Conservation (phyloP, 1,140 invertebrate genomes). For the Platorchestia sp. region DNA sequence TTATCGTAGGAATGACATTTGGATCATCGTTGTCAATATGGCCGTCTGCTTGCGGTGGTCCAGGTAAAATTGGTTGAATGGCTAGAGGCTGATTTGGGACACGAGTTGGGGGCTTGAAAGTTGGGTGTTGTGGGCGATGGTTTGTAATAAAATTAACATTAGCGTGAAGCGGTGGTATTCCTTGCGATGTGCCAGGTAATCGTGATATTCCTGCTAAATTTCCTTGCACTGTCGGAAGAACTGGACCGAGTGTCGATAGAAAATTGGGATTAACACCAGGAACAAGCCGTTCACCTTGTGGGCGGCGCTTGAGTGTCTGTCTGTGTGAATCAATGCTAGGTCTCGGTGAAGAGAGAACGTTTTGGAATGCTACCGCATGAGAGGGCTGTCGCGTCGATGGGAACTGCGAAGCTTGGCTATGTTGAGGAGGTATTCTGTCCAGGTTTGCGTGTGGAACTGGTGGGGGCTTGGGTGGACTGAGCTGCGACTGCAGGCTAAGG, state of each 20-base stretch:
- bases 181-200: not conserved
- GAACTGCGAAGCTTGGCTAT: not conserved
- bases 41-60: not conserved
- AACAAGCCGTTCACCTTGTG: not conserved
- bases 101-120: not conserved
- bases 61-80: not conserved
- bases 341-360: not conserved
- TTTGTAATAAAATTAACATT: not conserved
- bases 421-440: not conserved
- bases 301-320: not conserved
- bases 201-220: constrained; percentile 5
- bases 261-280: not conserved
- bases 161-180: not conserved
- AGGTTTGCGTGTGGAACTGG: not conserved
- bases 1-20: not conserved
- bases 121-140: not conserved
- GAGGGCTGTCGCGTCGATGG: not conserved
- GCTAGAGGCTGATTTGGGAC: not conserved
- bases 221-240: not conserved
- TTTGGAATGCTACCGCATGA: not conserved
- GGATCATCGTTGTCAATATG: constrained; percentile 35
- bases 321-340: not conserved
- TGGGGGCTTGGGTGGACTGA: not conserved
- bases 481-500: not conserved
- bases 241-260: not conserved